Evolutionary conservation across 2,888 invertebrate species (phyloP).

Genomic region (Athalia cordata): DNA sequence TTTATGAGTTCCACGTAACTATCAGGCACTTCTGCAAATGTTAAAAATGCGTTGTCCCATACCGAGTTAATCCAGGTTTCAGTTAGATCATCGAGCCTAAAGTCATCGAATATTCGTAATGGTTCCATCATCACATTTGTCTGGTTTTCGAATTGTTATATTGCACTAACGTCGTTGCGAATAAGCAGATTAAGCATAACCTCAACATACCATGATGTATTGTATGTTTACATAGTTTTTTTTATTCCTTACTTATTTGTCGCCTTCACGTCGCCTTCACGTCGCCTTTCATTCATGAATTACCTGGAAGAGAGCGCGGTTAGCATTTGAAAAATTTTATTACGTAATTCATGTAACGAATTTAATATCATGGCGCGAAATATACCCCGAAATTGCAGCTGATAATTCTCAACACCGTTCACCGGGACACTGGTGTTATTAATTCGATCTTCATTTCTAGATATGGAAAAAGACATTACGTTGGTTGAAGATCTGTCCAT

Average conservation of each 20-base stretch:
- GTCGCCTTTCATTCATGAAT: too few relatives aligned
- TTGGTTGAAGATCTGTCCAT: constrained; percentile 60
- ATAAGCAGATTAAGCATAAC: not conserved
- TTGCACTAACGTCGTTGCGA: not conserved
- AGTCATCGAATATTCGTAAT: constrained; percentile 62
- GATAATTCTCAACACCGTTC: not conserved
- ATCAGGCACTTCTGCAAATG: constrained; percentile 75
- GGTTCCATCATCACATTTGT: constrained; percentile 61
- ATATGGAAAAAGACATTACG: constrained; percentile 63
- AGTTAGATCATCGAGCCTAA: constrained; percentile 72
- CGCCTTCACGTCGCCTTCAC: too few relatives aligned
- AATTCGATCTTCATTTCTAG: constrained; percentile 51
- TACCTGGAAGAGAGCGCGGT: too few relatives aligned
- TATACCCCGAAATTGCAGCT: not conserved
- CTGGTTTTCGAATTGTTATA: not conserved
- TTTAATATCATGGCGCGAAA: not conserved
- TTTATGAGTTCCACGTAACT: constrained; percentile 74
- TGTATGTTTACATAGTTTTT: constrained; percentile 10
- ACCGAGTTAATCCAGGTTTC: constrained; percentile 77
- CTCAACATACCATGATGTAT: constrained; percentile 18
- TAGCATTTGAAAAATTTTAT: not conserved
- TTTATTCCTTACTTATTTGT: too few relatives aligned
- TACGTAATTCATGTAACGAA: not conserved
- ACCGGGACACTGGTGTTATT: not conserved
- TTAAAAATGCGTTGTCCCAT: constrained; percentile 77